These are phyloP conservation scores for Pomacea canaliculata DNA, from an alignment of 2,888 invertebrate species.

Conservation along the genomic window DNA sequence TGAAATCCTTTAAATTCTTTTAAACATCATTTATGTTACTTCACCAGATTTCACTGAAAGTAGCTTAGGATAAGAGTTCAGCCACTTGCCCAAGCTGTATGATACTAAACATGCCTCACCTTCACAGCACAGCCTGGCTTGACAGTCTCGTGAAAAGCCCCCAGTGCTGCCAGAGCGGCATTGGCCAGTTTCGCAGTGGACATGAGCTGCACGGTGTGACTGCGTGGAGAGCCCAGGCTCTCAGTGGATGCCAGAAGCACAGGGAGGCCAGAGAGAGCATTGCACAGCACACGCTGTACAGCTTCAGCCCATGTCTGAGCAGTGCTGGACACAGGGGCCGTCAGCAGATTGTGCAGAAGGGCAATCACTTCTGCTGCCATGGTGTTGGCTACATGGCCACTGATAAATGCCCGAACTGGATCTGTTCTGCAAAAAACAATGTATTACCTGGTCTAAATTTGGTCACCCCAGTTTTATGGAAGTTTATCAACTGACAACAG, in stretches of 20 bases:
- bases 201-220: constrained; percentile 60
- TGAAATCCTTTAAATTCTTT: no score
- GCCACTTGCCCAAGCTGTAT: no score
- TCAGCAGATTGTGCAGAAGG: constrained; percentile 65
- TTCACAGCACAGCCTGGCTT: constrained; percentile 67
- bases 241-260: constrained; percentile 61
- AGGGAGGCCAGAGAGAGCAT: constrained; percentile 63
- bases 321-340: constrained; percentile 57
- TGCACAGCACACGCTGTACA: constrained; percentile 64
- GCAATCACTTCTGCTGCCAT: constrained; percentile 70
- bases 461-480: no score
- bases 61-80: no score
- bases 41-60: no score
- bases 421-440: constrained; percentile 54
- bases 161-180: constrained; percentile 68
- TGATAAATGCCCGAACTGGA: constrained; percentile 69
- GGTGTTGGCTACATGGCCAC: constrained; percentile 70
- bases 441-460: neutral
- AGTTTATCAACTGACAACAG: no score
- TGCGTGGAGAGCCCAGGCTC: constrained; percentile 58
- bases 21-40: no score
- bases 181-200: constrained; percentile 66
- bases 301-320: constrained; percentile 67
- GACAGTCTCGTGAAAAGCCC: constrained; percentile 69
- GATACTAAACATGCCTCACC: constrained; percentile 40